Percentiles rank a stretch among this genome's conserved stretches.
Evolutionary conservation across 1,140 invertebrate genomes (phyloP).

Genomic region (Ceratoteleas bidentatus): DNA sequence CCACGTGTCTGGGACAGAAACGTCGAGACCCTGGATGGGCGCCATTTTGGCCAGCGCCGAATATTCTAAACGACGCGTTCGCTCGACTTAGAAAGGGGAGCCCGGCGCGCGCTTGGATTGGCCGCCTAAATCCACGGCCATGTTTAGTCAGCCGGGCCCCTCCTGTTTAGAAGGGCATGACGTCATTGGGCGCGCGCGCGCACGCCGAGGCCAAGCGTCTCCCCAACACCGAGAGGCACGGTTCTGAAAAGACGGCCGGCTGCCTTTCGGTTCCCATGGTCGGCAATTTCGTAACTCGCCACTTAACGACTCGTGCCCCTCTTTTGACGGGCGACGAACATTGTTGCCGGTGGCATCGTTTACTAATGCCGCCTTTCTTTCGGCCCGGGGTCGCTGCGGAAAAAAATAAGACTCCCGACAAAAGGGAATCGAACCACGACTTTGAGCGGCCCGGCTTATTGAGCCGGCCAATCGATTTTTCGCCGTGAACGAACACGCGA

Average conservation of each 20-base stretch:
- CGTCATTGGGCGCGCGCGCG: conserved; percentile 69
- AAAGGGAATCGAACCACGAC: conserved; percentile 44
- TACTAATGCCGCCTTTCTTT: conserved; percentile 63
- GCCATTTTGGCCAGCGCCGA: too few relatives aligned
- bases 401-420: conserved; percentile 34
- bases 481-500: conserved; percentile 9
- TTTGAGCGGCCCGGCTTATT: conserved; percentile 30
- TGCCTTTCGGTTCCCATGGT: conserved; percentile 68
- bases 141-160: conserved; percentile 79
- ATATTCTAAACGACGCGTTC: conserved; percentile 2
- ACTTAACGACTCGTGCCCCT: conserved; percentile 65
- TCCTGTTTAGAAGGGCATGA: conserved; percentile 82
- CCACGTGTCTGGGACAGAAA: too few relatives aligned
- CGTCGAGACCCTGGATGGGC: too few relatives aligned
- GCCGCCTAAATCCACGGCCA: conserved; percentile 80
- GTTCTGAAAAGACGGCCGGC: conserved; percentile 61
- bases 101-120: conserved; percentile 69
- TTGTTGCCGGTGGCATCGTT: conserved; percentile 61
- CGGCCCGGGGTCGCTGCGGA: conserved; percentile 57
- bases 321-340: conserved; percentile 63
- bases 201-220: conserved; percentile 65
- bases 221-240: conserved; percentile 48
- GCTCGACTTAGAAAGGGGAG: conserved; percentile 71
- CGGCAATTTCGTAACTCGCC: conserved; percentile 67
- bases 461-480: conserved; percentile 45